Conservation (phyloP, 2,113 vertebrate species). For the Chionomys nivalis region DNA sequence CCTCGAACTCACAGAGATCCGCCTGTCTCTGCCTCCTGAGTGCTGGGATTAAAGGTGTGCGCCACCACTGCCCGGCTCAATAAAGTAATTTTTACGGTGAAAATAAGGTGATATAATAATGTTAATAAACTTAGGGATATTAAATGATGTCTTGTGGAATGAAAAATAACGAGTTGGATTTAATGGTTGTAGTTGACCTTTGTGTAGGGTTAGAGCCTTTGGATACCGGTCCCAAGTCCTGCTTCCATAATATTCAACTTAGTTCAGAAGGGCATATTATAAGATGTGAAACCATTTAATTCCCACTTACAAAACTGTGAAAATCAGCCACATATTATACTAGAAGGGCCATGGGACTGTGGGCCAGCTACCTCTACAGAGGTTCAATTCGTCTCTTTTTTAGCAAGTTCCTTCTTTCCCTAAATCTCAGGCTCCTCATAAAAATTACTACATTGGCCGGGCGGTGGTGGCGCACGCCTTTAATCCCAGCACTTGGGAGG, state of each 20-base stretch:
- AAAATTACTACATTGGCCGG: background rate
- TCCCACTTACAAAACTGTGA: background rate
- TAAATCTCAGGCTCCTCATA: background rate
- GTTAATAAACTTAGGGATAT: background rate
- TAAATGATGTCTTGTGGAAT: background rate
- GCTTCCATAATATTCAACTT: background rate
- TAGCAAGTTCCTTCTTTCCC: constrained; percentile 6
- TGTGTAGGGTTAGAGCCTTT: background rate
- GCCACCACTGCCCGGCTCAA: too few species aligned
- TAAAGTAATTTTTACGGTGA: background rate
- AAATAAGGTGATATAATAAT: background rate
- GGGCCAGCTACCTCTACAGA: background rate
- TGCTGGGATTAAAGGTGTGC: too few species aligned
- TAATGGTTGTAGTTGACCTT: constrained; percentile 34
- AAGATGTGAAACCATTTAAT: background rate
- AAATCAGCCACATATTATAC: background rate
- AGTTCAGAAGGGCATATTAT: background rate
- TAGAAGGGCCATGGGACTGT: background rate
- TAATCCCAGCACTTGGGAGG: too few species aligned
- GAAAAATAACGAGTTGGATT: background rate
- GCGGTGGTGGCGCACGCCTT: too few species aligned
- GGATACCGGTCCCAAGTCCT: background rate
- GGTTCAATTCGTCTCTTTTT: background rate
- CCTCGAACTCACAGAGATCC: too few species aligned
- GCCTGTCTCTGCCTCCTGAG: too few species aligned